Percentiles rank a stretch among this genome's conserved stretches.
Conservation (phyloP, 2,113 vertebrate genomes). For the Bos javanicus region DNA sequence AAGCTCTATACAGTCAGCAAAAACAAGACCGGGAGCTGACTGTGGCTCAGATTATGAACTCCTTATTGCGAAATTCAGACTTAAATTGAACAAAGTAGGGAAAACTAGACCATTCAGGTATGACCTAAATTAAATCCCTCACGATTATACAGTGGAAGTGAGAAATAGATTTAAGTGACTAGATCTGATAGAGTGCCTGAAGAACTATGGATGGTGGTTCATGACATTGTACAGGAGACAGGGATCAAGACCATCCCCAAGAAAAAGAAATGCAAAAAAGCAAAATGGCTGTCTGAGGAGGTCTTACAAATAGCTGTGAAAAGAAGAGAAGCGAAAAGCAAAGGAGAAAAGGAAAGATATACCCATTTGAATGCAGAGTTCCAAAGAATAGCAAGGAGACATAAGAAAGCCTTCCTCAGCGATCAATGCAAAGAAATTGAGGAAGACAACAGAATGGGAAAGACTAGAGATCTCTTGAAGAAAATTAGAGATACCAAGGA, state of each 20-base stretch:
- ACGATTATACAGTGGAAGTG: background rate
- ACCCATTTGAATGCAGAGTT: background rate
- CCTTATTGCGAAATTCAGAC: background rate
- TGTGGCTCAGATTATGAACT: background rate
- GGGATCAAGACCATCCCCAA: background rate
- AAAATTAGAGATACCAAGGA: background rate
- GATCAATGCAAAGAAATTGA: background rate
- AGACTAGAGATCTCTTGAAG: background rate
- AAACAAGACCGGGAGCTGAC: background rate
- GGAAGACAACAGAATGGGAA: background rate
- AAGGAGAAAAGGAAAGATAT: background rate
- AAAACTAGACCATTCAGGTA: background rate
- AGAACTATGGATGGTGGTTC: accelerated
- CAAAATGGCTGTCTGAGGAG: background rate
- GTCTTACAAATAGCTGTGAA: background rate
- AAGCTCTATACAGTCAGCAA: background rate
- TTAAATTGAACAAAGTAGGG: background rate
- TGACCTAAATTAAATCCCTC: background rate
- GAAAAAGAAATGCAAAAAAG: background rate
- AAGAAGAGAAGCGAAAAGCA: background rate
- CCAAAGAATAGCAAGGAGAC: background rate
- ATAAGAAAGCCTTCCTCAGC: background rate
- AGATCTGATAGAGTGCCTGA: background rate
- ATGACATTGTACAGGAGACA: background rate
- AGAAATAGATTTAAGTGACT: background rate